These are phyloP conservation scores for Mungos mungo DNA, from an alignment of 2,113 vertebrate genomes.

Conservation along the genomic window DNA sequence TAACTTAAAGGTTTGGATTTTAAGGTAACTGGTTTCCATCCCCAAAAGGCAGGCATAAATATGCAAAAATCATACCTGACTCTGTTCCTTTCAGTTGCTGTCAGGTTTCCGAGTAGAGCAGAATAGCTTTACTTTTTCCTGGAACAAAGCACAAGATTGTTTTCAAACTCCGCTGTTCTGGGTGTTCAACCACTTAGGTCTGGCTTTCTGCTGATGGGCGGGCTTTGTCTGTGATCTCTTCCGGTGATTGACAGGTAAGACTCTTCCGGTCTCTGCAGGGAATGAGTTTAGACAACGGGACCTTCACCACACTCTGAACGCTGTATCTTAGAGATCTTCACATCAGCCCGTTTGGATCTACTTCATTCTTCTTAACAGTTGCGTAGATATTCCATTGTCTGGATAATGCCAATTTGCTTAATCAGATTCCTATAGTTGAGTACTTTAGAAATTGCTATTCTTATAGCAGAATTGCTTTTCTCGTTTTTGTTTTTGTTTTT, in stretches of 20 bases:
- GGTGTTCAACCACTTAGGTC: background rate
- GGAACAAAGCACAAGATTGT: background rate
- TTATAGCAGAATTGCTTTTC: background rate
- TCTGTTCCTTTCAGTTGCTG: slow-evolving; percentile 4
- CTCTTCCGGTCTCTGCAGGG: background rate
- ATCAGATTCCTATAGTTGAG: background rate
- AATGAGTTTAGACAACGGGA: background rate
- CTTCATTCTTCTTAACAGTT: background rate
- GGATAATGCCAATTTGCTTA: background rate
- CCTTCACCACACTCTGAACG: background rate
- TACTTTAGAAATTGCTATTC: background rate
- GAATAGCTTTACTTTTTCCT: background rate
- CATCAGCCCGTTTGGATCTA: background rate
- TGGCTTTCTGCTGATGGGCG: background rate
- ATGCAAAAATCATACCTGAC: background rate
- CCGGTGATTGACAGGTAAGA: background rate
- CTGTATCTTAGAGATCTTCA: background rate
- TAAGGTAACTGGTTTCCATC: background rate
- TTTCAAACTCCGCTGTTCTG: background rate
- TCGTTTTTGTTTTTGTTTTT: background rate
- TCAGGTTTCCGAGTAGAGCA: background rate
- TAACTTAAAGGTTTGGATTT: background rate
- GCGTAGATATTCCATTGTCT: background rate
- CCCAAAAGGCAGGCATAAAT: background rate
- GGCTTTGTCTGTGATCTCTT: background rate